A percentile compares a stretch with the other conserved stretches of the same genome.
Conservation (phyloP, 2,797 vertebrate species). For the Sciaenops ocellatus region DNA sequence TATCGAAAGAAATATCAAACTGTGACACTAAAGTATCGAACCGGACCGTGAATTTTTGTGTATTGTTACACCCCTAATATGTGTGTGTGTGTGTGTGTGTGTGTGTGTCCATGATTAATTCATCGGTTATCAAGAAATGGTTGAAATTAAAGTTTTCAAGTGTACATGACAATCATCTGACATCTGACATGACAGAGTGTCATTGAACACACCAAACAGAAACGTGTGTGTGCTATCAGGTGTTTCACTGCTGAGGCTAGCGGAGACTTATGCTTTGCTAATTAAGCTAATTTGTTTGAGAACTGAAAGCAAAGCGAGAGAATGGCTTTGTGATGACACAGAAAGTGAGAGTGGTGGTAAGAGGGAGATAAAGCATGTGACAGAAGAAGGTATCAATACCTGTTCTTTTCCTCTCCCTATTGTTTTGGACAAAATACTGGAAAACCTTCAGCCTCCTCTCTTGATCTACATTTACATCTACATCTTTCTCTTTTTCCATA, state of each 20-base stretch:
- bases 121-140: no score
- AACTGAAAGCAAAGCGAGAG: not conserved
- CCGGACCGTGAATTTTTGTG: no score
- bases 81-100: no score
- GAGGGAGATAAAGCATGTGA: conserved; percentile 10
- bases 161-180: not conserved
- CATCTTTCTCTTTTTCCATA: not conserved
- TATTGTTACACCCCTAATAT: no score
- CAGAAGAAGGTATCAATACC: not conserved
- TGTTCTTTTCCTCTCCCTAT: not conserved
- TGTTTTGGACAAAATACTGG: conserved; percentile 1
- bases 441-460: not conserved
- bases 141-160: no score
- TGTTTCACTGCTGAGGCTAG: not conserved
- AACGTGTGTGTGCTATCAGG: not conserved
- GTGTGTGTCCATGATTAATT: no score
- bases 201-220: not conserved
- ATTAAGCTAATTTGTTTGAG: conserved; percentile 3
- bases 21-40: no score
- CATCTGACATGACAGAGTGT: no score
- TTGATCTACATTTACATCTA: not conserved
- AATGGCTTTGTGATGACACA: not conserved
- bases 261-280: not conserved
- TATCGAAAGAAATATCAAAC: no score
- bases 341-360: not conserved